Conservation (phyloP, 2,113 vertebrate genomes). For the Macroglossus sobrinus region DNA sequence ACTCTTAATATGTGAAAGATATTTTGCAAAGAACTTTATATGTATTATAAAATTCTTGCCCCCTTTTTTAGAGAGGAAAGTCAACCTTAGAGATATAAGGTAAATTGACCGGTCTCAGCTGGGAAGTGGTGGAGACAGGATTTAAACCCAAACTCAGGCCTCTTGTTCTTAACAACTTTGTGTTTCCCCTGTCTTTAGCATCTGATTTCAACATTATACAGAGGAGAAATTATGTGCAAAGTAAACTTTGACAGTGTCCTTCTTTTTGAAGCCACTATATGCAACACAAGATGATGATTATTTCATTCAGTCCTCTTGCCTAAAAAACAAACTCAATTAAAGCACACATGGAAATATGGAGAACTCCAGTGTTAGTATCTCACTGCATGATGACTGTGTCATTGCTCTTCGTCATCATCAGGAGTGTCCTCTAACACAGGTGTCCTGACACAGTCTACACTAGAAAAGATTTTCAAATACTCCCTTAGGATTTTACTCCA, state of each 20-base stretch:
- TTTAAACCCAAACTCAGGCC: not conserved
- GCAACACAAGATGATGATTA: not conserved
- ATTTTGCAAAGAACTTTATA: not conserved
- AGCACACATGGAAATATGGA: not conserved
- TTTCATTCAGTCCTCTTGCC: not conserved
- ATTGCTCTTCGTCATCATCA: not conserved
- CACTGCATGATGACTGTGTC: not conserved
- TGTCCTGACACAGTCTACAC: not conserved
- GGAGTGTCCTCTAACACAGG: not conserved
- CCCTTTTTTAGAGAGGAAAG: slow-evolving; percentile 6
- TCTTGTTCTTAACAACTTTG: slow-evolving; percentile 16
- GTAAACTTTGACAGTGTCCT: not conserved
- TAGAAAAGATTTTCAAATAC: not conserved
- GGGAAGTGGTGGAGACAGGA: not conserved
- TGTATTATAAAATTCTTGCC: not conserved
- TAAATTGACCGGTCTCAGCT: not conserved
- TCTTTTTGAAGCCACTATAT: not conserved
- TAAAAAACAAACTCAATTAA: not conserved
- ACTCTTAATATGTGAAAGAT: not conserved
- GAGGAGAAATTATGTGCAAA: not conserved
- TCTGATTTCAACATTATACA: not conserved
- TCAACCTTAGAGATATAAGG: not conserved
- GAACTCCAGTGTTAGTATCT: not conserved
- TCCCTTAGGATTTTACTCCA: not conserved
- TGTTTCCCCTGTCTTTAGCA: not conserved